Evolutionary conservation across 2,113 vertebrate genomes (phyloP).

Genomic region (Platichthys stellatus): DNA sequence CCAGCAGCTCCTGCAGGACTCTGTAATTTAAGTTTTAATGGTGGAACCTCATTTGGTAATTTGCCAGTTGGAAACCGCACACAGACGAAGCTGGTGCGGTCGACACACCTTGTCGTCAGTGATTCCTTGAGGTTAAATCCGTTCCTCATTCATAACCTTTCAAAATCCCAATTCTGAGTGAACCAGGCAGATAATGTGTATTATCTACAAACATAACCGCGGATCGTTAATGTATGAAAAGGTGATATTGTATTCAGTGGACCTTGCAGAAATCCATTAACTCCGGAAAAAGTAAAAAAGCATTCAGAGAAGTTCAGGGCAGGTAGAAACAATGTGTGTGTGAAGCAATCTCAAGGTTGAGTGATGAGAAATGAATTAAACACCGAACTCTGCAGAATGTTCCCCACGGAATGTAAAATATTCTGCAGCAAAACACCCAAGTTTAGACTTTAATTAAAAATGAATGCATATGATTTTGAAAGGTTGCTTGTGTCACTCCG

Average conservation of each 20-base stretch:
- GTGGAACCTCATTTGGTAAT: too few species aligned
- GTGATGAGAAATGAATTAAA: constrained; percentile 48
- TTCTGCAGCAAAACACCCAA: constrained; percentile 48
- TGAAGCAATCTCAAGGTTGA: constrained; percentile 45
- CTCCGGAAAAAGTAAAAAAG: constrained; percentile 38
- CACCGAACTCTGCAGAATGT: constrained; percentile 1
- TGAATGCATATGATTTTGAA: constrained; percentile 45
- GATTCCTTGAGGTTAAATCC: background rate
- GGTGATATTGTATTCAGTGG: constrained; percentile 17
- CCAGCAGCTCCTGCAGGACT: too few species aligned
- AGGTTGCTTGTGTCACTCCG: constrained; percentile 25
- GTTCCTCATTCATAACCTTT: background rate
- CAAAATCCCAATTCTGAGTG: background rate
- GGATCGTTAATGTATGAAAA: background rate
- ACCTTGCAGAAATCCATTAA: constrained; percentile 36
- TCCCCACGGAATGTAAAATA: constrained; percentile 31
- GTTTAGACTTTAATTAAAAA: constrained; percentile 61
- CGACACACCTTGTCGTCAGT: too few species aligned
- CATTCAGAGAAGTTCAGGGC: constrained; percentile 11
- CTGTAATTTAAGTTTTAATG: too few species aligned
- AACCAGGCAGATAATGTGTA: constrained; percentile 3
- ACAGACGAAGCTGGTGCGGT: too few species aligned
- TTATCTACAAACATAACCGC: constrained; percentile 7
- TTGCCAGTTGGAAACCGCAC: too few species aligned
- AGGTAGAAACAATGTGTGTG: constrained; percentile 20